Conservation (phyloP, 2,113 vertebrate species). For the Melospiza georgiana region DNA sequence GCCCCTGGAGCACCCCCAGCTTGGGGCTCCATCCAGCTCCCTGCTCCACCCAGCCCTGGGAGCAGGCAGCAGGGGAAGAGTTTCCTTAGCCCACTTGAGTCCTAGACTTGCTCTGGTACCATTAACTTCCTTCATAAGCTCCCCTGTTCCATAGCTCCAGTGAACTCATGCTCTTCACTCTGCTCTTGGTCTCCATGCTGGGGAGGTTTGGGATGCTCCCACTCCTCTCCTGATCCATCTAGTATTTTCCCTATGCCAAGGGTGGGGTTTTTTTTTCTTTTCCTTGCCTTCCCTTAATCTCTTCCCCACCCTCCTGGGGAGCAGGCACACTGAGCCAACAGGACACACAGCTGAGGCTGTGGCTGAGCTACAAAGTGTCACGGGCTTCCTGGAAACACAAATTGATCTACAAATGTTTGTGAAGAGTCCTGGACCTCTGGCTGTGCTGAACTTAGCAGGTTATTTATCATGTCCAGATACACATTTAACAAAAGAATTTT, state of each 20-base stretch:
- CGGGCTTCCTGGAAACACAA: neutral
- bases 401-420: neutral
- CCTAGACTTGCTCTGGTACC: neutral
- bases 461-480: neutral
- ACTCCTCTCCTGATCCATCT: neutral
- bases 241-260: neutral
- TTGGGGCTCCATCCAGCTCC: fast-evolving
- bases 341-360: neutral
- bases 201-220: neutral
- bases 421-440: neutral
- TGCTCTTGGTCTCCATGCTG: neutral
- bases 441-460: neutral
- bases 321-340: neutral
- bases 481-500: neutral
- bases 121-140: fast-evolving
- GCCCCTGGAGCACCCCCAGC: neutral
- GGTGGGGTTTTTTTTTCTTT: neutral
- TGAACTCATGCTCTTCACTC: neutral
- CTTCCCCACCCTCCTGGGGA: neutral
- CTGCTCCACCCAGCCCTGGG: neutral
- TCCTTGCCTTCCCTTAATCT: neutral
- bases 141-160: fast-evolving
- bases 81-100: fast-evolving
- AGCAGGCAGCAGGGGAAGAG: neutral
- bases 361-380: neutral